Base-by-base conservation (phyloP, 1,140 invertebrate genomes). In the Aphidius gifuensis region DNA sequence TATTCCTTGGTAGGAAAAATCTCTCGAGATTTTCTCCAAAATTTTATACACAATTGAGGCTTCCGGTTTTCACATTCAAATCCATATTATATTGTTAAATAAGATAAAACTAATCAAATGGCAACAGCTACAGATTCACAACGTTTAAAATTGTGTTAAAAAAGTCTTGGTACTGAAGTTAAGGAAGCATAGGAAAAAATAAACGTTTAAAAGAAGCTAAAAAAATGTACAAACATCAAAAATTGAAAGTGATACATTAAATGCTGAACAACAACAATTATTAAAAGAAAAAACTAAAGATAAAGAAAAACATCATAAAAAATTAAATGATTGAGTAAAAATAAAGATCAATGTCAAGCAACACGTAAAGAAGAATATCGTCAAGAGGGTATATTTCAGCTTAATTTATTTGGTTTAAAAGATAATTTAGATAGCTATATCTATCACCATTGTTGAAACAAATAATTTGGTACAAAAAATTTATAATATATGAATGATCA, bases 31-130 rank as follows among this genome's bases (percentile, higher is more conserved):
- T n/a, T n/a, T n/a, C n/a, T n/a, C n/a, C n/a, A n/a, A n/a, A n/a
- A n/a, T n/a, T n/a, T n/a, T n/a, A n/a, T n/a, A n/a, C n/a, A n/a
- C n/a, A n/a, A n/a, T n/a, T n/a, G n/a, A n/a, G n/a, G n/a, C n/a
- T n/a, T n/a, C n/a, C n/a, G 98, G 9, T 96, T 99, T 80, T 99
- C 97, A 4, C 89, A 97, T 69, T 98, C 96, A 21, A 99, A 99
- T 86, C 98, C 98, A 5, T 99, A 99, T 76, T 99, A 99, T 72
- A 99, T 99, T 80, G 98, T 99, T 0, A 99, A 99, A 82, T 98
- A 99, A 79, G 98, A 97, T 85, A 98, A 97, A 90, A 99, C 99
- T 66, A 99, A 98, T 81, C 96, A 99, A 88, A 97, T 99, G 92
- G 97, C 98, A 23, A 98, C 97, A 44, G 96, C 97, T n/a, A 94